Conservation (phyloP, 1,140 invertebrate genomes). For the Asobara japonica region DNA sequence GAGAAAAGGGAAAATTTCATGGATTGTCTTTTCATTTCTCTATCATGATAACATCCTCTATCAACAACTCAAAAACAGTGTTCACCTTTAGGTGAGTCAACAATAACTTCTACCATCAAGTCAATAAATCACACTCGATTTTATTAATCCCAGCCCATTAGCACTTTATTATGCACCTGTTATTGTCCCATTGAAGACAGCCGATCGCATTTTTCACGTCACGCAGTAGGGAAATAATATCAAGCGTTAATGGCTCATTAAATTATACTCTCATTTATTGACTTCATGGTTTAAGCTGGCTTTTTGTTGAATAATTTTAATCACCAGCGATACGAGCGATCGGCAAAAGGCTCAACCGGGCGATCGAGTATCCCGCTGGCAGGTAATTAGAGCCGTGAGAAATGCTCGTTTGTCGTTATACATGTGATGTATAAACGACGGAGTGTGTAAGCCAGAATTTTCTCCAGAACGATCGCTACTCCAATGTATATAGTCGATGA, state of each 20-base stretch:
- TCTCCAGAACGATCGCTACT: background rate
- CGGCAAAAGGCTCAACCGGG: conserved; percentile 12
- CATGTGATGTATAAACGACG: conserved; percentile 15
- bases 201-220: background rate
- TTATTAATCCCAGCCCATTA: no score
- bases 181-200: background rate
- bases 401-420: conserved; percentile 29
- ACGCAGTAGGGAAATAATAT: background rate
- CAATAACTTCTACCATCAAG: no score
- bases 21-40: no score
- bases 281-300: background rate
- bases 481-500: conserved; percentile 6
- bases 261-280: conserved; percentile 1
- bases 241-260: background rate
- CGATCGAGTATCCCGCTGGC: conserved; percentile 29
- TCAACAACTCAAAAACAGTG: no score
- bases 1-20: no score
- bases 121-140: no score
- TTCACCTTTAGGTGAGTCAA: no score
- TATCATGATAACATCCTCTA: no score
- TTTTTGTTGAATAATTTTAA: conserved; percentile 15
- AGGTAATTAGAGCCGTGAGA: conserved; percentile 32
- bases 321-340: conserved; percentile 5
- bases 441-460: background rate
- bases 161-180: background rate